Conservation (phyloP, 2,888 invertebrate species). For the Rotaria magnacalcarata region DNA sequence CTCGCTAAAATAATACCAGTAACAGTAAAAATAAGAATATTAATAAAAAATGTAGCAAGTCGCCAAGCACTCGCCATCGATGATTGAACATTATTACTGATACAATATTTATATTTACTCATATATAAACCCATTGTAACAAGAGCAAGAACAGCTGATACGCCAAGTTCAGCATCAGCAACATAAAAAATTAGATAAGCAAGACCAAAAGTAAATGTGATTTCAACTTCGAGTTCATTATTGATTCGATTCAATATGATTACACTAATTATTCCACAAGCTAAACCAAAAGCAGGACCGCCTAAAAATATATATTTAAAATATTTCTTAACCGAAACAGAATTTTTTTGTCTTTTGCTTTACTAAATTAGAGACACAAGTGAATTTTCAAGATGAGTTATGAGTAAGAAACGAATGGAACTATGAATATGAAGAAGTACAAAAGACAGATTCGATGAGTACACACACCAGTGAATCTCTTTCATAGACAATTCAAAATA, state of each 20-base stretch:
- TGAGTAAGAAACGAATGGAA: no score
- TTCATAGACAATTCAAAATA: no score
- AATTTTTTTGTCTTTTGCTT: no score
- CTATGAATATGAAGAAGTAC: no score
- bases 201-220: not conserved
- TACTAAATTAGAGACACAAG: no score
- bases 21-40: not conserved
- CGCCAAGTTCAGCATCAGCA: not conserved
- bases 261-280: not conserved
- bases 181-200: not conserved
- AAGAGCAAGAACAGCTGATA: not conserved
- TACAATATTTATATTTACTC: not conserved
- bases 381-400: no score
- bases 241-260: not conserved
- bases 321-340: no score
- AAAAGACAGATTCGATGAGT: no score
- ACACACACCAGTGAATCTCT: no score
- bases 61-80: not conserved
- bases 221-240: conserved; percentile 4
- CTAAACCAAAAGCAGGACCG: not conserved
- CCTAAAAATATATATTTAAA: not conserved
- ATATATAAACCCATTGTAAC: not conserved
- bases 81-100: not conserved
- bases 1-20: not conserved
- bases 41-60: not conserved